These are phyloP conservation scores for Melikaiella ostensackeni DNA, from an alignment of 2,888 invertebrate species.

Conservation along the genomic window DNA sequence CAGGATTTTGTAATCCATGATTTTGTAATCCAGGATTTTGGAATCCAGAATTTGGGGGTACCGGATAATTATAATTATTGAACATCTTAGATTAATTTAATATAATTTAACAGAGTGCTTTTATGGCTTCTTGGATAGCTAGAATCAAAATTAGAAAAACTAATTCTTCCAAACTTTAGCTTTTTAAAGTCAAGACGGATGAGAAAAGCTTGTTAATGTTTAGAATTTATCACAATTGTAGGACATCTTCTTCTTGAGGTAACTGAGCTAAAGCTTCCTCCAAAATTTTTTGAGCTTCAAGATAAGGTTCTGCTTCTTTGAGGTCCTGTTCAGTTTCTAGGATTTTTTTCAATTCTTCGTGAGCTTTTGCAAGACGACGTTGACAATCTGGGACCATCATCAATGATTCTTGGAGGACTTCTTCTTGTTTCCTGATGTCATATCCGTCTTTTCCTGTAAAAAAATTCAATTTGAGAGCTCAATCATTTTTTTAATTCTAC, in stretches of 20 bases:
- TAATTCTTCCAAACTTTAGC: neutral
- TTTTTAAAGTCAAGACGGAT: neutral
- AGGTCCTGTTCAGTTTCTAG: slow-evolving; percentile 88
- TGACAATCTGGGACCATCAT: slow-evolving; percentile 97
- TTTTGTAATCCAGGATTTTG: no score
- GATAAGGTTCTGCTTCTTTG: slow-evolving; percentile 85
- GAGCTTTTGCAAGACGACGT: slow-evolving; percentile 86
- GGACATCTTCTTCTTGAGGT: slow-evolving; percentile 64
- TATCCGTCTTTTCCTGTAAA: slow-evolving; percentile 85
- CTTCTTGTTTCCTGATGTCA: slow-evolving; percentile 89
- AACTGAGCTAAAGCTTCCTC: slow-evolving; percentile 78
- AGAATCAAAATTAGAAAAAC: neutral
- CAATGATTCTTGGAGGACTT: slow-evolving; percentile 91
- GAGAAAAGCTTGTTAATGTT: neutral
- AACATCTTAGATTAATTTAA: slow-evolving; percentile 9
- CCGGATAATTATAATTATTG: neutral
- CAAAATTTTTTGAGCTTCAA: slow-evolving; percentile 83
- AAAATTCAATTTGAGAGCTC: no score
- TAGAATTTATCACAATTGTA: slow-evolving; percentile 50
- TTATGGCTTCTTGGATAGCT: neutral
- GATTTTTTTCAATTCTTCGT: slow-evolving; percentile 85
- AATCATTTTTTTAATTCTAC: no score
- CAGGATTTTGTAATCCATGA: no score
- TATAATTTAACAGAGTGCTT: neutral
- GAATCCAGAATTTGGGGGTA: neutral